Base-by-base conservation (phyloP, 2,113 vertebrate genomes). In the Emydura subglobosa region DNA sequence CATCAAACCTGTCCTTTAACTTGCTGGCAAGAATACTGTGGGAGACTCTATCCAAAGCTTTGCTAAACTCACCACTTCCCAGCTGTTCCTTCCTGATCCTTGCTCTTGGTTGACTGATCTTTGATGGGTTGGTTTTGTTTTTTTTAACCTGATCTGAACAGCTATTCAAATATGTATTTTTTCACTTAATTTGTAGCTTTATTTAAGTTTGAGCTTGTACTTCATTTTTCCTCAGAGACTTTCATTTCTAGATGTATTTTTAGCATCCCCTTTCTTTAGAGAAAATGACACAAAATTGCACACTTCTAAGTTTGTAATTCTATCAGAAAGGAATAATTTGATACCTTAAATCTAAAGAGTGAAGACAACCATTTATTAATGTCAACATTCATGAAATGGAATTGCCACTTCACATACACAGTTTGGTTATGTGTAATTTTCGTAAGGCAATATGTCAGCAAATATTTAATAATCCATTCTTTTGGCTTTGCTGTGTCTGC, bases 371-470 rank as follows among this genome's bases (percentile, higher is more conserved):
- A 3, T 61, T 80, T 79, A 22, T 47, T 59, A 83, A 17, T 82
- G 55, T n/a, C 49, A 88, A 47, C 0, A 0, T 61, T n/a, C 79
- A 21, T 0, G 0, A 14, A 72, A 14, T 3, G 44, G 57, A 29
- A 4, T 80, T 47, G n/a, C 13, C 31, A 1, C 81, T 6, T 50
- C 76, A 42, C 19, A 16, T 50, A 54, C 39, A 74, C 19, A 74
- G 10, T 74, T 74, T 74, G 72, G 19, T 24, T 21, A 21, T 42
- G 10, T 42, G 39, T 25, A 74, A 74, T 42, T 74, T 74, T 74
- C 3, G 9, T 44, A 42, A 74, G 72, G 22, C n/a, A 24, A 10
- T 74, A 42, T 22, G 39, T 42, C 39, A 74, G 72, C 5, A 74
- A 74, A 74, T 42, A 24, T 74, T 74, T 74, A 74, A 74, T 74